Base-by-base conservation (phyloP, 23 tunicate genomes). In the Trididemnum clinides region DNA sequence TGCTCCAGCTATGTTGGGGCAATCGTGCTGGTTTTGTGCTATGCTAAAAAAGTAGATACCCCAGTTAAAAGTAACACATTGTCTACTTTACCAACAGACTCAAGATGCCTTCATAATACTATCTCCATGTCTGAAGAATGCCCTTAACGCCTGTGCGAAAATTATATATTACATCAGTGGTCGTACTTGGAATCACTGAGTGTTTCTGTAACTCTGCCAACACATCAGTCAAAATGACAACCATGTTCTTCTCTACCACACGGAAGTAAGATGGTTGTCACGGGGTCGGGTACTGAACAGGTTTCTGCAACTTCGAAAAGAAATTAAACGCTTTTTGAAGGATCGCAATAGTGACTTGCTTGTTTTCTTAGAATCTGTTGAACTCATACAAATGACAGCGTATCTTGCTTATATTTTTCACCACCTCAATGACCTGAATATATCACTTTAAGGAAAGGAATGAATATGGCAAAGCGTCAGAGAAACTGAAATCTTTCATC, bases 1-100 rank as follows among this genome's bases (percentile, higher is more conserved):
- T 33, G 85, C 85, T 21, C 85, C 74, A 62, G 85, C 85, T 2
- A 81, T 81, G 85, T 71, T 78, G 20, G 84, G 84, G 37, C 51
- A 81, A 51, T 62, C 28, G 63, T 81, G 51, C 21, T 73, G 85
- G 74, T 81, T 62, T 81, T 51, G 74, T 19, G 19, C 85, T 59
- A 62, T 62, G 35, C 74, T 81, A 51, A 81, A 81, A 78, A 78
- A 78, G 20, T 65, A 78, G 28, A 38, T 25, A 50, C 83, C 83
- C 51, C 34, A 78, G 10, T 34, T 78, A 7, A 23, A 5, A 5
- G 83, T 78, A 18, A 78, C 83, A 2, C 83, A 78, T 30, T 78
- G 83, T 66, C 2, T 78, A 22, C 28, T 78, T 65, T 35, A 78
- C 35, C 51, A 66, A 28, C 66, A 78, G 19, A 66, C 83, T 66